Evolutionary conservation across 1,140 invertebrate genomes (phyloP).

Genomic region (Zeugodacus cucurbitae): DNA sequence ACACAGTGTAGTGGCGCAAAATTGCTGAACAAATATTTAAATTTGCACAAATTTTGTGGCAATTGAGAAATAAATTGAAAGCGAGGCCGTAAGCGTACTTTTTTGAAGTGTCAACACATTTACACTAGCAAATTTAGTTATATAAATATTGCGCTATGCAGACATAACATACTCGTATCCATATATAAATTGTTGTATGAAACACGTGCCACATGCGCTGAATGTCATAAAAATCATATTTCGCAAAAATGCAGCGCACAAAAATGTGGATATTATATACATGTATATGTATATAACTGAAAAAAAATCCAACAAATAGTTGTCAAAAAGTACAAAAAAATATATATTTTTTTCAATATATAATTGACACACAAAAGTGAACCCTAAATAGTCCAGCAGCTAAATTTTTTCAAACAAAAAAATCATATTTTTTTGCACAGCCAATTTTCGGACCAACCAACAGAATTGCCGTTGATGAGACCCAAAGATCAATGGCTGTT

Average conservation of each 20-base stretch:
- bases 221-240: slow-evolving; percentile 13
- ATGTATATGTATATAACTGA: neutral
- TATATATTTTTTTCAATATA: too few species aligned
- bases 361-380: neutral
- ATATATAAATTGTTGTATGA: too few species aligned
- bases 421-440: neutral
- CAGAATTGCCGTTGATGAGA: neutral
- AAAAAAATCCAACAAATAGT: neutral
- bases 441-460: neutral
- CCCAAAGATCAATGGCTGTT: neutral
- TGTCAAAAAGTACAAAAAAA: neutral
- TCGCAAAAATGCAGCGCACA: neutral
- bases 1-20: neutral
- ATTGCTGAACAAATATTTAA: slow-evolving; percentile 29
- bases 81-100: neutral
- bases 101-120: neutral
- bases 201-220: neutral
- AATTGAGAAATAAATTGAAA: slow-evolving; percentile 28
- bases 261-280: neutral
- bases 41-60: neutral
- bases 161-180: too few species aligned
- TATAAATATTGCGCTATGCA: too few species aligned
- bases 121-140: neutral
- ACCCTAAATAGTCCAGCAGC: neutral
- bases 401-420: neutral